Base-by-base conservation (phyloP, 1,140 invertebrate genomes). In the Pantala flavescens region DNA sequence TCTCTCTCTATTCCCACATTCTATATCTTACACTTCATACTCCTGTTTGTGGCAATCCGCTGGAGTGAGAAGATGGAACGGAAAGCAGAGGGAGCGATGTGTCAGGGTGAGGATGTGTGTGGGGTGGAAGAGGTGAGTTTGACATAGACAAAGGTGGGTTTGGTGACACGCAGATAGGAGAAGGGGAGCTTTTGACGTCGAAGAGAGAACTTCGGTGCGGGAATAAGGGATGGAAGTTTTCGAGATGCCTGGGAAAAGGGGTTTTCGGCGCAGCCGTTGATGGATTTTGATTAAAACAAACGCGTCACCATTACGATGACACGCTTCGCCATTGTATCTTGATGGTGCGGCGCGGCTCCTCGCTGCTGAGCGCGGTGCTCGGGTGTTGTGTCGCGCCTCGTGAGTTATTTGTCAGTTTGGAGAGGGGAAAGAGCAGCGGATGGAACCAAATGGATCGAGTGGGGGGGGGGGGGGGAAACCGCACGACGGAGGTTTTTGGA, bases 261-360 rank as follows among this genome's bases (percentile, higher is more conserved):
- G 49, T 63, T 63, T 63, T 63, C 49, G 3, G 49, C 49, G n/a
- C 49, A 63, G 16, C 49, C 49, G 49, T 63, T 63, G 49, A 63
- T 63, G 49, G 49, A 63, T 63, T 63, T 63, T 63, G 49, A 63
- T 63, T 63, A 63, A 63, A 63, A 63, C 49, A 63, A 63, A 63
- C 49, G 49, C 49, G 49, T 63, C 49, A 63, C 49, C 49, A 63
- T 63, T 63, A 63, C 49, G 49, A 63, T 63, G 49, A 63, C 49
- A 63, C 49, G 49, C 49, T 63, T 19, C 49, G 49, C 49, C 49
- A 63, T 63, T 63, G 49, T 63, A 63, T 63, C 49, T 63, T 19
- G 49, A 63, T 63, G 49, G 49, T 14, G n/a, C 49, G 49, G 14
- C 49, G 49, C 49, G 49, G 49, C 49, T 21, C 28, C 28, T 21